Evolutionary conservation across 2,797 vertebrate genomes (phyloP).

Genomic region (Parauchenoglanis ngamensis): DNA sequence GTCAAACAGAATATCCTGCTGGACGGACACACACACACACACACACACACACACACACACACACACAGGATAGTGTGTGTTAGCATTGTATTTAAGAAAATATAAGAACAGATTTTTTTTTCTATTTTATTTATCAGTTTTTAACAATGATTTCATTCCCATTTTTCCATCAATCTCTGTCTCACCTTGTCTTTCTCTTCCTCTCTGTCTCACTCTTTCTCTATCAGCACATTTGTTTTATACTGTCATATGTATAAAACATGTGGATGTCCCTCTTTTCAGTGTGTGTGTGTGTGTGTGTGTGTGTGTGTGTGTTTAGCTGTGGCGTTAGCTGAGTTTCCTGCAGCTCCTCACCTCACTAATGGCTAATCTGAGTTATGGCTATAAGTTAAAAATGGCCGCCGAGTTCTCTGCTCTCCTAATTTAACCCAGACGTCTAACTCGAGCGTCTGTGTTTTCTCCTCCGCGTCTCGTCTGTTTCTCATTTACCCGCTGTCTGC

Average conservation of each 20-base stretch:
- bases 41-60: neutral
- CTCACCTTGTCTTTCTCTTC: neutral
- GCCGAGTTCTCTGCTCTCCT: neutral
- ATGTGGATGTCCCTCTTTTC: no score
- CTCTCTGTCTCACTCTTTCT: neutral
- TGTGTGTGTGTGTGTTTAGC: neutral
- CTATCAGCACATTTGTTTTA: neutral
- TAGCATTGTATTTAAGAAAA: neutral
- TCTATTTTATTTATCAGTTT: neutral
- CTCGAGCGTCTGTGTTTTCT: constrained; percentile 59
- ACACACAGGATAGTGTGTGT: neutral
- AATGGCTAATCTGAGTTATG: constrained; percentile 7
- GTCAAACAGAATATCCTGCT: neutral
- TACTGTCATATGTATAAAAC: no score
- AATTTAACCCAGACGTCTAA: constrained; percentile 17
- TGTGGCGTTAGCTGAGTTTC: neutral
- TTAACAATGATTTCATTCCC: neutral
- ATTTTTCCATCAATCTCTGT: neutral
- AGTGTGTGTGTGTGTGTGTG: neutral
- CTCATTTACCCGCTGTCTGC: constrained; percentile 7
- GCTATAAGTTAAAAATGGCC: constrained; percentile 32
- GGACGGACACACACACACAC: neutral
- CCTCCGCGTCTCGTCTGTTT: constrained; percentile 39
- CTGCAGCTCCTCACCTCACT: neutral
- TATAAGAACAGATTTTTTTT: neutral